phyloP scores from a whole-genome alignment of 2,888 invertebrate species.

The Yponomeuta malinellus region DNA sequence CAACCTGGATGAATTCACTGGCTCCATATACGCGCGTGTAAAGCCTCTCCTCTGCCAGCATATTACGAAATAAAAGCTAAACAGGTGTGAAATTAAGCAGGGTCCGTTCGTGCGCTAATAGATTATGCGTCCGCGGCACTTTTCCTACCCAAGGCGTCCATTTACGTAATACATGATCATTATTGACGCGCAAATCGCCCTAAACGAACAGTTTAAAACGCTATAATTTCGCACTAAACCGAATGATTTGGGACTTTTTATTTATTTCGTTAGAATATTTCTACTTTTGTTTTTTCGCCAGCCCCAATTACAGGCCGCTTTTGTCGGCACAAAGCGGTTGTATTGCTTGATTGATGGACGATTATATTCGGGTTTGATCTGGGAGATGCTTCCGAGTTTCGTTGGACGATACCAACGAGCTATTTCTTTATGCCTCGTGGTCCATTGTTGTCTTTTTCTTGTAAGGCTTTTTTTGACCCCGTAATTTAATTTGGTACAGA shows the following conservation, averaged over 20 bases:
- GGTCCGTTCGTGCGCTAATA: slow-evolving; percentile 65
- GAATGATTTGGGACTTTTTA: slow-evolving; percentile 58
- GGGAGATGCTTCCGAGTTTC: slow-evolving; percentile 61
- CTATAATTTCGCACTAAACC: slow-evolving; percentile 73
- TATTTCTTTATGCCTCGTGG: slow-evolving; percentile 6
- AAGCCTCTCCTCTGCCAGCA: slow-evolving; percentile 44
- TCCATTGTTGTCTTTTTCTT: neutral
- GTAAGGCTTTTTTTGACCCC: slow-evolving; percentile 33
- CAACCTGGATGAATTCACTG: neutral
- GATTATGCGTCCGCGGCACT: slow-evolving; percentile 50
- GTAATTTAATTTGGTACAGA: slow-evolving; percentile 30
- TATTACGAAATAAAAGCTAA: slow-evolving; percentile 69
- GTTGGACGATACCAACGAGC: slow-evolving; percentile 45
- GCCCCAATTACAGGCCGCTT: slow-evolving; percentile 57
- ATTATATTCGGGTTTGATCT: slow-evolving; percentile 65
- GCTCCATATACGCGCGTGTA: slow-evolving; percentile 31
- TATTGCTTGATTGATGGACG: slow-evolving; percentile 64
- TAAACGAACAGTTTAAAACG: slow-evolving; percentile 66
- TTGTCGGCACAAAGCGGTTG: slow-evolving; percentile 52
- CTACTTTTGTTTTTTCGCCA: slow-evolving; percentile 67
- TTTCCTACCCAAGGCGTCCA: slow-evolving; percentile 50
- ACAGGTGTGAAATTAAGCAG: slow-evolving; percentile 74
- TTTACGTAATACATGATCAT: slow-evolving; percentile 60
- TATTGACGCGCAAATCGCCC: slow-evolving; percentile 57
- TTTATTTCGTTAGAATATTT: slow-evolving; percentile 66